phyloP scores from a whole-genome alignment of 2,888 invertebrate species.

The Athrips mouffetella region DNA sequence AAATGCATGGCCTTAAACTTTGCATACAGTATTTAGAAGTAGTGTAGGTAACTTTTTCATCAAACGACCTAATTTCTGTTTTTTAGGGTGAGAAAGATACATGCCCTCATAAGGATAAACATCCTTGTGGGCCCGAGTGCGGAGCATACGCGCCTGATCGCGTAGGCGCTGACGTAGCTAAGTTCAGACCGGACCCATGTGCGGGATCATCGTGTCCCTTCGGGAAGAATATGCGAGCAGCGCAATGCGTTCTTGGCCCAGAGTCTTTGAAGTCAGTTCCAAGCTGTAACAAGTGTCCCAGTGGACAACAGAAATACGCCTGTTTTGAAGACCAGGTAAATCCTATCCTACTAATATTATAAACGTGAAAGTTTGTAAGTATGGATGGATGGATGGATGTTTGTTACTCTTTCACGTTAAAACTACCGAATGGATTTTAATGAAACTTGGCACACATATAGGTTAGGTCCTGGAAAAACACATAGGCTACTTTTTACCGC shows the following conservation, averaged over 20 bases:
- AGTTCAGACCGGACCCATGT: constrained; percentile 43
- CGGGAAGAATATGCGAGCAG: constrained; percentile 54
- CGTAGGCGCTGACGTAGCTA: constrained; percentile 33
- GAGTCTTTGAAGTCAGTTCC: constrained; percentile 27
- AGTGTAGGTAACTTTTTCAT: too few species aligned
- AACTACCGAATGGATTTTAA: too few species aligned
- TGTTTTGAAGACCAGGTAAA: constrained; percentile 30
- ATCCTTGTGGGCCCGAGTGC: constrained; percentile 45
- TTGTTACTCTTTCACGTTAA: too few species aligned
- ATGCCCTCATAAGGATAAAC: constrained; percentile 41
- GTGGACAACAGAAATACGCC: constrained; percentile 22
- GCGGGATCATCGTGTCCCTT: constrained; percentile 40
- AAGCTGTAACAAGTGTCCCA: constrained; percentile 11
- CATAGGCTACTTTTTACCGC: too few species aligned
- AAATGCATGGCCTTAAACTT: too few species aligned
- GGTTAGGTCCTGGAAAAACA: too few species aligned
- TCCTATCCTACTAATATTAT: constrained; percentile 14
- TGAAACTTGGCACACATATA: too few species aligned
- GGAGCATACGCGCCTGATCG: constrained; percentile 33
- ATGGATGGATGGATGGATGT: too few species aligned
- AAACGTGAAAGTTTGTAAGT: too few species aligned
- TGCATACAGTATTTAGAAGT: too few species aligned
- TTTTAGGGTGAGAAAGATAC: constrained; percentile 31
- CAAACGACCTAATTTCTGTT: not conserved
- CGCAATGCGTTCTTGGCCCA: constrained; percentile 54